Evolutionary conservation across 2,113 vertebrate species (phyloP).

Genomic region (Pteropus alecto): DNA sequence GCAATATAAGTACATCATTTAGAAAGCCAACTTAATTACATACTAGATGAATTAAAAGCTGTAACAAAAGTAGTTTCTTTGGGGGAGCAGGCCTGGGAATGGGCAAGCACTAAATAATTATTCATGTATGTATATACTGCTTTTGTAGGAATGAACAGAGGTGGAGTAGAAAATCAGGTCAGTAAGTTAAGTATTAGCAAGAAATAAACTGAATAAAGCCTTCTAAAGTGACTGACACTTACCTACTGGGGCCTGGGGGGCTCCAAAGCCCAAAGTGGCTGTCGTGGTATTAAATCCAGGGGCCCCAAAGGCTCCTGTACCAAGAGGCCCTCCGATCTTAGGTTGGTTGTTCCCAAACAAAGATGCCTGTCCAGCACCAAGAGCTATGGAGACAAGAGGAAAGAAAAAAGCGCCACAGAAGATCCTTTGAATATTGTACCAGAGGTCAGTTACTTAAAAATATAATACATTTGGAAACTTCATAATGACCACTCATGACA

Average conservation of each 20-base stretch:
- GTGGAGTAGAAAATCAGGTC: neutral
- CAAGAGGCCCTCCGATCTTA: slow-evolving; percentile 89
- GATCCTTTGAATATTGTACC: slow-evolving; percentile 62
- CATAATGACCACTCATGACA: slow-evolving; percentile 44
- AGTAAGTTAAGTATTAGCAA: slow-evolving; percentile 37
- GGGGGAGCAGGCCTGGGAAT: neutral
- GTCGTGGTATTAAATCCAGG: slow-evolving; percentile 89
- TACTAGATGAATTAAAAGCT: slow-evolving; percentile 4
- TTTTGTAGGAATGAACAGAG: neutral
- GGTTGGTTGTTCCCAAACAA: slow-evolving; percentile 94
- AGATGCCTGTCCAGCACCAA: slow-evolving; percentile 89
- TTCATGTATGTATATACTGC: neutral
- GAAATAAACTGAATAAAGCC: slow-evolving; percentile 48
- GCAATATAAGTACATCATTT: slow-evolving; percentile 39
- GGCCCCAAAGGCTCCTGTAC: slow-evolving; percentile 89
- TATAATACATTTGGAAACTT: slow-evolving; percentile 48
- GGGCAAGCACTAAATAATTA: neutral
- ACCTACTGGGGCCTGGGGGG: slow-evolving; percentile 93
- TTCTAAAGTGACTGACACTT: slow-evolving; percentile 78
- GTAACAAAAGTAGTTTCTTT: slow-evolving; percentile 27
- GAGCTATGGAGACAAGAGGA: slow-evolving; percentile 79
- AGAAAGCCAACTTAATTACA: neutral
- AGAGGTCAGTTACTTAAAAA: slow-evolving; percentile 52
- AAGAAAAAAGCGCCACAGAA: slow-evolving; percentile 59
- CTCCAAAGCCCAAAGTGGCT: slow-evolving; percentile 89